These are phyloP conservation scores for Crocidura indochinensis DNA, from an alignment of 2,797 vertebrate species.

Conservation along the genomic window DNA sequence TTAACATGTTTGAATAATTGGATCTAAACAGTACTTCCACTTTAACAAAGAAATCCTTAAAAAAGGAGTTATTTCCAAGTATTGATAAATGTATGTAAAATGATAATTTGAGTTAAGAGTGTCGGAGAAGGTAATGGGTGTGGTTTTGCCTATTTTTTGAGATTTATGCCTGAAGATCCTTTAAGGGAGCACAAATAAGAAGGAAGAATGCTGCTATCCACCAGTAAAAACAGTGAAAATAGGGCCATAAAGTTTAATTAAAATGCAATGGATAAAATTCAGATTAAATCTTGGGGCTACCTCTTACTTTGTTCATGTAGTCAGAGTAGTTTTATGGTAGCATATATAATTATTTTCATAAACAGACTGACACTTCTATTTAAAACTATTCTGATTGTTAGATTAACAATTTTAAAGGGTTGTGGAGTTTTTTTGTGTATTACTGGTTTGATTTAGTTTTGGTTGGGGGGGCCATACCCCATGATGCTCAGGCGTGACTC, in stretches of 20 bases:
- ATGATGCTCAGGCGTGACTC: too few relatives aligned
- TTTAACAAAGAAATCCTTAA: conserved; percentile 74
- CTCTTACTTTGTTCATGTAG: background rate
- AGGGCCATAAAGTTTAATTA: background rate
- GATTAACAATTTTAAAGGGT: too few relatives aligned
- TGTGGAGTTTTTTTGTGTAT: too few relatives aligned
- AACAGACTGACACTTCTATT: conserved; percentile 40
- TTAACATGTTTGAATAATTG: conserved; percentile 81
- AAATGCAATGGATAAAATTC: conserved; percentile 21
- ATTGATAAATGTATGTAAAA: conserved; percentile 75
- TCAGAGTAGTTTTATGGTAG: background rate
- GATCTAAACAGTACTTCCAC: conserved; percentile 78
- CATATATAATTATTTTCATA: conserved; percentile 30
- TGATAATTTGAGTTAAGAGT: conserved; percentile 77
- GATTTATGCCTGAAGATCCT: background rate
- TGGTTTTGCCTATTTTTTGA: background rate
- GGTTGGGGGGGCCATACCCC: too few relatives aligned
- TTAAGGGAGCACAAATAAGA: background rate
- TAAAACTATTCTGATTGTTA: too few relatives aligned
- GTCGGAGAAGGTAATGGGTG: background rate
- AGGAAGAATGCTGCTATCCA: background rate
- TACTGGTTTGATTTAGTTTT: too few relatives aligned
- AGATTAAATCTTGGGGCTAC: background rate
- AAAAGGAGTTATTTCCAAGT: conserved; percentile 75
- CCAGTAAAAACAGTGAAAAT: background rate